Percentiles rank a stretch among this genome's conserved stretches.
Evolutionary conservation across 2,888 invertebrate species (phyloP).

Genomic region (Lissonota sp.): DNA sequence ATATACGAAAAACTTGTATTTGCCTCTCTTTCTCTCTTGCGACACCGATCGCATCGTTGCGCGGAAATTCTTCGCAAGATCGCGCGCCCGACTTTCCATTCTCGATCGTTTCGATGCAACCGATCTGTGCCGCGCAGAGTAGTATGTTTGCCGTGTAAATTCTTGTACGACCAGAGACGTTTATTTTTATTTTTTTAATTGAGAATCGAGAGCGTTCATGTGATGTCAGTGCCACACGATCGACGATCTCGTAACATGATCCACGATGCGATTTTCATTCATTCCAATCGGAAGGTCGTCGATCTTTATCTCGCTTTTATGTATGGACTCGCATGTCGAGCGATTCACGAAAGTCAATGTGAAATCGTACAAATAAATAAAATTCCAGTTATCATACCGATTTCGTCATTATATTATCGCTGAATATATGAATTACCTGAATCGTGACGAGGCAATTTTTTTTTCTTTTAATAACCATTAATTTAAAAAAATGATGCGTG

Average conservation of each 20-base stretch:
- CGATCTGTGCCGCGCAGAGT: slow-evolving; percentile 45
- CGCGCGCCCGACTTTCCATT: slow-evolving; percentile 55
- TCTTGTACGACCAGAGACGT: slow-evolving; percentile 1
- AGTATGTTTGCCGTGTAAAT: slow-evolving; percentile 7
- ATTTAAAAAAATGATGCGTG: too few relatives aligned
- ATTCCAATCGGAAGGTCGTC: slow-evolving; percentile 50
- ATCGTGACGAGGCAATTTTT: background rate
- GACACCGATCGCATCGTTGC: slow-evolving; percentile 43
- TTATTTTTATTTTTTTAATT: background rate
- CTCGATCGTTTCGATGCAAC: slow-evolving; percentile 50
- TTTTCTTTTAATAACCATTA: background rate
- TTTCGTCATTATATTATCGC: too few relatives aligned
- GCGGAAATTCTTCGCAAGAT: slow-evolving; percentile 31
- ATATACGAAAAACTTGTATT: slow-evolving; percentile 11
- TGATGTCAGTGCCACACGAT: slow-evolving; percentile 60
- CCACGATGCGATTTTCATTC: slow-evolving; percentile 58
- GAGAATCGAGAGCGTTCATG: slow-evolving; percentile 36
- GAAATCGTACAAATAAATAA: background rate
- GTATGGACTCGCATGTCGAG: slow-evolving; percentile 4
- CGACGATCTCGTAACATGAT: slow-evolving; percentile 53
- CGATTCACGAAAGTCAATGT: slow-evolving; percentile 7
- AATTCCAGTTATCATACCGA: too few relatives aligned
- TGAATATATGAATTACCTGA: too few relatives aligned
- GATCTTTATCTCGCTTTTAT: slow-evolving; percentile 17
- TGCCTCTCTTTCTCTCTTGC: slow-evolving; percentile 9